phyloP scores from a whole-genome alignment of 1,140 invertebrate genomes.

The Cecropterus lyciades region DNA sequence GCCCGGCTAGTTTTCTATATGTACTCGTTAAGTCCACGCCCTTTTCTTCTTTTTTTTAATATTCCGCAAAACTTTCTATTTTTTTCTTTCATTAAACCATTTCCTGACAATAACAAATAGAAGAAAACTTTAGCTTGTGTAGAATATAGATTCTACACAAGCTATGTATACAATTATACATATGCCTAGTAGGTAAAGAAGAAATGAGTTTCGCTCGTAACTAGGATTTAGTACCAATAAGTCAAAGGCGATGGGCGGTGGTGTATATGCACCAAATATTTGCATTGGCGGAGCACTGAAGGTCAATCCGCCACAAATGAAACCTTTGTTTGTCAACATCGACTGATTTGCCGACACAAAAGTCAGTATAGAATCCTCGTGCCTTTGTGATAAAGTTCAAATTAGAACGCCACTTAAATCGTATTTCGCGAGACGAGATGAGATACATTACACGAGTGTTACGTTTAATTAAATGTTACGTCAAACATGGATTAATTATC shows the following conservation, averaged over 20 bases:
- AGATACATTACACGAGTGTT: no score
- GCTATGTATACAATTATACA: no score
- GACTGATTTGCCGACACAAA: conserved; percentile 7
- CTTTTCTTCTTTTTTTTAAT: no score
- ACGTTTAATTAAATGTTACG: conserved; percentile 45
- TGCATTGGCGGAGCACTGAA: conserved; percentile 43
- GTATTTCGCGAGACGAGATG: conserved; percentile 28
- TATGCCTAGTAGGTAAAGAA: conserved; percentile 3
- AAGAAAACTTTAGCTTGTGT: no score
- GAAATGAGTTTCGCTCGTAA: conserved; percentile 7
- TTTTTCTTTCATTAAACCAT: no score
- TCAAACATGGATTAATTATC: no score
- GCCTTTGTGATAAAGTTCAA: conserved; percentile 29
- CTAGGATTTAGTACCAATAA: conserved; percentile 35
- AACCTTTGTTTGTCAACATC: conserved; percentile 40
- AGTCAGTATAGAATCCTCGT: no score
- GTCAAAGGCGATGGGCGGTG: conserved; percentile 20
- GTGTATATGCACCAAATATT: conserved; percentile 46
- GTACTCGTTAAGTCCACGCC: no score
- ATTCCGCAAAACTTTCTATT: no score
- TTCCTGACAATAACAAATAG: no score
- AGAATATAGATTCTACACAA: background rate
- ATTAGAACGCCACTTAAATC: conserved; percentile 14
- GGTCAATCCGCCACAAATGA: conserved; percentile 32
- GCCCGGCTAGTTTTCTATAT: no score